phyloP scores from a whole-genome alignment of 2,797 vertebrate species.

The Sebastes minor region DNA sequence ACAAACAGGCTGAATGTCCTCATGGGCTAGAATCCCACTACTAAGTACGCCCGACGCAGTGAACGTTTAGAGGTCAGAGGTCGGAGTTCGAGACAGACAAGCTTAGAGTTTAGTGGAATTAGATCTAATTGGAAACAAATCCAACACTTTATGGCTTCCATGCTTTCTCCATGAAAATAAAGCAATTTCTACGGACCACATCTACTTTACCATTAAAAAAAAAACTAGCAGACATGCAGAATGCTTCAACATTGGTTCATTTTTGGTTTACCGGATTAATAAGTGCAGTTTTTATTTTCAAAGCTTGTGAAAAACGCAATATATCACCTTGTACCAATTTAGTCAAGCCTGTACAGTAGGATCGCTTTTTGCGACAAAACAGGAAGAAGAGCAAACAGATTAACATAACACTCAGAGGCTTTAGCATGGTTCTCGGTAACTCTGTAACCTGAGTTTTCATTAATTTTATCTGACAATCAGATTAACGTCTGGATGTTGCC shows the following conservation, averaged over 20 bases:
- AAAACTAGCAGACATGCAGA: not conserved
- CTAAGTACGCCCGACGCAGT: not conserved
- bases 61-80: constrained; percentile 23
- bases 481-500: constrained; percentile 13
- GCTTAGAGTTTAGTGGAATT: constrained; percentile 35
- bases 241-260: not conserved
- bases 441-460: not conserved
- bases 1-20: not conserved
- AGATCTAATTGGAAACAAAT: constrained; percentile 25
- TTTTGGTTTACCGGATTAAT: not conserved
- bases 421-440: not conserved
- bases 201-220: not conserved
- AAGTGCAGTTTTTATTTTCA: not conserved
- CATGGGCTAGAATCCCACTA: not conserved
- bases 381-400: not conserved
- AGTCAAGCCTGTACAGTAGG: not conserved
- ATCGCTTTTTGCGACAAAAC: not conserved
- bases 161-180: not conserved
- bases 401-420: not conserved
- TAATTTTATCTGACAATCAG: not conserved
- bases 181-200: not conserved
- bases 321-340: not conserved
- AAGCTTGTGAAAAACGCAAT: not conserved
- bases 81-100: constrained; percentile 26
- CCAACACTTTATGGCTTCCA: not conserved